Base-by-base conservation (phyloP, 1,140 invertebrate species). In the Drosophila rhopaloa region DNA sequence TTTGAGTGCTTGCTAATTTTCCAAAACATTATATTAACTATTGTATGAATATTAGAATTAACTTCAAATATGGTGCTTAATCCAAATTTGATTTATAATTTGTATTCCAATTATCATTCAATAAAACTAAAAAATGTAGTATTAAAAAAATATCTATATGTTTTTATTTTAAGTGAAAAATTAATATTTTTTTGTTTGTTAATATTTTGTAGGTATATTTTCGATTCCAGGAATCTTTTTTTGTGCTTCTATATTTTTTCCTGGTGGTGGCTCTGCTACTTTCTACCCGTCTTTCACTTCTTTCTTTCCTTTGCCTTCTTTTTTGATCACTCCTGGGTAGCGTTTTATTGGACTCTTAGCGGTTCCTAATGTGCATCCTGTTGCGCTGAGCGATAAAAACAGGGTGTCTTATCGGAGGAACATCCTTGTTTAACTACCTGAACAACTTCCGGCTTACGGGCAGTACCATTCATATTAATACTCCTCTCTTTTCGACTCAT, bases 281-380 rank as follows among this genome's bases (percentile, higher is more conserved):
- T 55, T 62, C 35, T 9, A 55, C 11, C 29, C 9, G 16, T 38
- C 19, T 41, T 32, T 41, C 55, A 44, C 24, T 48, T 57, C 19
- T 27, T 40, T 40, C 1, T 2, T 32, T 10, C 10, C 32, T 5
- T 9, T 13, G 10, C 2, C 10, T 38, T 29, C 19, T 11, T n/a
- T 32, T 40, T 5, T 50, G 44, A 59, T 66, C 66, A 35, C 46
- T 54, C 41, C 40, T 47, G 53, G 41, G 50, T 59, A 58, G 51
- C 68, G 19, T 56, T 70, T 84, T 77, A 80, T 66, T 68, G 44
- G 83, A 68, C 79, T 65, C 86, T 88, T 80, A 80, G 84, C 63
- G 79, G 76, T 55, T 70, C 65, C 72, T 77, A 88, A 89, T 89
- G 72, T 73, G 66, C 76, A 89, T 88, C 83, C 83, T 89, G 84